Evolutionary conservation across 2,888 invertebrate genomes (phyloP).

Genomic region (Drosophila pseudotalamancana): DNA sequence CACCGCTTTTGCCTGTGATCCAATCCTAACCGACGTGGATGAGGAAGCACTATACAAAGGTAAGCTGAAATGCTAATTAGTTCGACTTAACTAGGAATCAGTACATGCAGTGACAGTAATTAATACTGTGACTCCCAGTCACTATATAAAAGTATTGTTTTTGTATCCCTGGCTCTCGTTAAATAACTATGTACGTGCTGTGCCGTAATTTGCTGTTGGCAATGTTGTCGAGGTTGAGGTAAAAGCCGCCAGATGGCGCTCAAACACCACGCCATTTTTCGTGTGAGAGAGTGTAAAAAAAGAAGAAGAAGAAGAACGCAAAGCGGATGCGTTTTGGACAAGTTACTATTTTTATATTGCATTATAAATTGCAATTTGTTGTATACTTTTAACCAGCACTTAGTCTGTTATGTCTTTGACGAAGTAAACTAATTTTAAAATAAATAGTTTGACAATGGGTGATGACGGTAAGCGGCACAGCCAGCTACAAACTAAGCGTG

Average conservation of each 20-base stretch:
- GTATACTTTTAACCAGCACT: background rate
- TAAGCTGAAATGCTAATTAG: conserved; percentile 55
- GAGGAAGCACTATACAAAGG: conserved; percentile 79
- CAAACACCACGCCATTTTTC: conserved; percentile 64
- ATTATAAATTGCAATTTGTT: conserved; percentile 5
- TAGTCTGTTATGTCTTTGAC: background rate
- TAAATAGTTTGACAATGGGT: conserved; percentile 5
- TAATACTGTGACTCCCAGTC: no score
- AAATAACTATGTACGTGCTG: conserved; percentile 25
- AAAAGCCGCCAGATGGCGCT: conserved; percentile 40
- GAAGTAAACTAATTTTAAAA: background rate
- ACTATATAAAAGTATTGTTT: background rate
- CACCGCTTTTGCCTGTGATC: conserved; percentile 80
- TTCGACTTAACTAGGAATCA: no score
- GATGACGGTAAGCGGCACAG: conserved; percentile 11
- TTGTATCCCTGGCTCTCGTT: conserved; percentile 30
- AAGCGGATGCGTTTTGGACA: conserved; percentile 12
- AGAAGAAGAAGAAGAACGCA: conserved; percentile 28
- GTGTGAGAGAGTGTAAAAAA: conserved; percentile 16
- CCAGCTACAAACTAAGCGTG: background rate
- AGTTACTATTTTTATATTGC: conserved; percentile 31
- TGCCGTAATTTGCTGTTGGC: conserved; percentile 53
- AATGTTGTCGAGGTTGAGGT: conserved; percentile 15
- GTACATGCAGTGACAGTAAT: background rate
- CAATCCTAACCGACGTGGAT: conserved; percentile 78